Conservation (phyloP, 2,888 invertebrate species). For the Agelastica alni region DNA sequence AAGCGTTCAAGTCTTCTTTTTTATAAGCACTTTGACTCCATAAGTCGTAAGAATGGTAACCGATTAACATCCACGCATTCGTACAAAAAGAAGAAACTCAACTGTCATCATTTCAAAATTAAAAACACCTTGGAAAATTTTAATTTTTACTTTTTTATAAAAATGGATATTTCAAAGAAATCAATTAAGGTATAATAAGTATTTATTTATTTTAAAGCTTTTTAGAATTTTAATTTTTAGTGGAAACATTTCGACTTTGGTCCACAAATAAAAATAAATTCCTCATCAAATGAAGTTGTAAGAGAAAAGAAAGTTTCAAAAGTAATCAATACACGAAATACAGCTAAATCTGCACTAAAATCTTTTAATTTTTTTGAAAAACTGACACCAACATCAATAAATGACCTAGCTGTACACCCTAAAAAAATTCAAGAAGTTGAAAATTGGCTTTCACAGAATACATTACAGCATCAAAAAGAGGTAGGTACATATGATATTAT, state of each 20-base stretch:
- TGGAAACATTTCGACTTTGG: constrained; percentile 47
- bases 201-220: not conserved
- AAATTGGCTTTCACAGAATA: constrained; percentile 63
- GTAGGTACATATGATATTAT: not conserved
- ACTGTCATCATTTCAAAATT: no score
- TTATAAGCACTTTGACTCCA: no score
- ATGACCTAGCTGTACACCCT: constrained; percentile 73
- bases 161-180: not conserved
- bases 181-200: not conserved
- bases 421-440: constrained; percentile 77
- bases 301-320: not conserved
- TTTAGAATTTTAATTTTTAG: constrained; percentile 29
- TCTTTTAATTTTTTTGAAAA: constrained; percentile 64
- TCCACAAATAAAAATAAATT: constrained; percentile 29
- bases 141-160: no score
- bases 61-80: no score
- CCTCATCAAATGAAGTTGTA: not conserved
- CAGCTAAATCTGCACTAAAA: constrained; percentile 11
- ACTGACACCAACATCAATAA: constrained; percentile 63
- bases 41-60: no score
- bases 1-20: no score
- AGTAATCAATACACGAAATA: not conserved
- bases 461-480: constrained; percentile 31
- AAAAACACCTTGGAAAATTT: not conserved
- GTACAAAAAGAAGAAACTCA: no score